These are phyloP conservation scores for Dasypus novemcinctus DNA, from an alignment of 2,113 vertebrate genomes.

Conservation along the genomic window DNA sequence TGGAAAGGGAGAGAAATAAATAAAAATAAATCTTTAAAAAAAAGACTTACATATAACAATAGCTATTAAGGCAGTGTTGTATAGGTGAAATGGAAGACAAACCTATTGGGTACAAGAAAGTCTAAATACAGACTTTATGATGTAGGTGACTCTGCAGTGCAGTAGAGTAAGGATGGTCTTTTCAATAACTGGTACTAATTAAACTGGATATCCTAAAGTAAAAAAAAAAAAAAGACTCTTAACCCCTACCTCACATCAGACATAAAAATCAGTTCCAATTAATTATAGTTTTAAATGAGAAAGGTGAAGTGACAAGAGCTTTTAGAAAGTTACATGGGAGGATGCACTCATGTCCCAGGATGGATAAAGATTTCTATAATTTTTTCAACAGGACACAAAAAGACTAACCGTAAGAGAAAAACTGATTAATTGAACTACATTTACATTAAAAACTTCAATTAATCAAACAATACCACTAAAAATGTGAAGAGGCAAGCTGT, in stretches of 20 bases:
- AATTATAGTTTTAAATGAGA: constrained; percentile 17
- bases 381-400: not conserved
- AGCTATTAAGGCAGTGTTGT: not conserved
- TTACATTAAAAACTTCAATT: constrained; percentile 37
- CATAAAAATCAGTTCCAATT: not conserved
- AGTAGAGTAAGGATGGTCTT: not conserved
- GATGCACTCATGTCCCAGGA: not conserved
- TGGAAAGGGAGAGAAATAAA: too few species aligned
- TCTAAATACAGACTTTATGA: not conserved
- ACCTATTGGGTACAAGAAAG: not conserved
- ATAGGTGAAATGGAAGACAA: not conserved
- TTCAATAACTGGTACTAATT: not conserved
- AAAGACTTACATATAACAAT: not conserved
- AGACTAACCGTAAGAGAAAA: not conserved
- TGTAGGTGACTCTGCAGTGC: not conserved
- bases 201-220: not conserved
- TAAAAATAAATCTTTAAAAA: too few species aligned
- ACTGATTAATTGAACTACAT: not conserved
- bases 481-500: not conserved
- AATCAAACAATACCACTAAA: not conserved
- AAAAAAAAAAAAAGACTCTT: not conserved
- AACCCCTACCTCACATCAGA: not conserved
- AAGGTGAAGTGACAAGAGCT: not conserved
- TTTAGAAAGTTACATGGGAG: not conserved
- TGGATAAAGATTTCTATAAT: constrained; percentile 24